phyloP scores from a whole-genome alignment of 2,113 vertebrate genomes.

The Gadus chalcogrammus region DNA sequence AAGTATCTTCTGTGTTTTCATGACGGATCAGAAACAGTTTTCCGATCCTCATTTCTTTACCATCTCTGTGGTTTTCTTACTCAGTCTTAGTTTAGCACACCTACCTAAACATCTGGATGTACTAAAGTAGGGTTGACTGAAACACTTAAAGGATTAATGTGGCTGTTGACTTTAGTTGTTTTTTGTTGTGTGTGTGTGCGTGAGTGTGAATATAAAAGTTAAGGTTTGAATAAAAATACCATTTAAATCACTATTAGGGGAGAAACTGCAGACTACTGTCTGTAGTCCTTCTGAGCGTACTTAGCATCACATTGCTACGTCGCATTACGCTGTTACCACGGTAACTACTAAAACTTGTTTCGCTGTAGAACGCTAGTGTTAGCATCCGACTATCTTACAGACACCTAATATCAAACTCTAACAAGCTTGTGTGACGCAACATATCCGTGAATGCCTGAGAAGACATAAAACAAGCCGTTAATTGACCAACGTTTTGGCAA shows the following conservation, averaged over 20 bases:
- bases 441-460: constrained; percentile 46
- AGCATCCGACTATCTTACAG: neutral
- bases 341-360: no score
- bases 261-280: neutral
- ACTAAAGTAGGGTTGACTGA: constrained; percentile 56
- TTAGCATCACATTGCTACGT: neutral
- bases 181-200: neutral
- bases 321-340: neutral
- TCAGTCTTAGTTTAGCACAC: constrained; percentile 86
- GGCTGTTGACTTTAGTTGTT: no score
- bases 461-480: constrained; percentile 36
- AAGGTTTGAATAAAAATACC: neutral
- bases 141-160: neutral
- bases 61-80: constrained; percentile 81
- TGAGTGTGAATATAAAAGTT: constrained; percentile 9
- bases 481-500: constrained; percentile 55
- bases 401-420: neutral
- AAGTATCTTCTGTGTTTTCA: constrained; percentile 79
- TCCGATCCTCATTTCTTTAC: constrained; percentile 90
- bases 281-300: neutral
- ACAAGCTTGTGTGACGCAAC: constrained; percentile 48
- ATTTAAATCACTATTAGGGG: neutral
- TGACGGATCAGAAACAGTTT: constrained; percentile 68
- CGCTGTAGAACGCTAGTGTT: neutral
- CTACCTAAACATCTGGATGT: constrained; percentile 77